Evolutionary conservation across 37 sponge, comb jelly and placozoan genomes (phyloP).

Genomic region (Petrosia ficiformis): DNA sequence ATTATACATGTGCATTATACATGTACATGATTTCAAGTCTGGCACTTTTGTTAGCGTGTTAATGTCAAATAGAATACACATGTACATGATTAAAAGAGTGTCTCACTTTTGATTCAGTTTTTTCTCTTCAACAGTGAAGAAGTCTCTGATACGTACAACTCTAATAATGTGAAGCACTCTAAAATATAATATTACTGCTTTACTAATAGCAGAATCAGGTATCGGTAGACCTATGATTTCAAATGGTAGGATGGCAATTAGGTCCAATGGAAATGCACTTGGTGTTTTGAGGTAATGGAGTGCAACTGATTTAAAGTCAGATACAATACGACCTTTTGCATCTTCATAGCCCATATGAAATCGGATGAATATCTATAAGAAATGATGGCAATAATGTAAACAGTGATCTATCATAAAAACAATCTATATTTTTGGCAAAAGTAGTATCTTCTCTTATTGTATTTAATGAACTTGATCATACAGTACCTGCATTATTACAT

Average conservation of each 20-base stretch:
- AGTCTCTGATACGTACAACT: slow-evolving; percentile 33
- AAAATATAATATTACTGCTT: slow-evolving; percentile 43
- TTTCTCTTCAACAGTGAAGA: slow-evolving; percentile 57
- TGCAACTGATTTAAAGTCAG: slow-evolving; percentile 43
- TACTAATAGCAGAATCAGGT: slow-evolving; percentile 17
- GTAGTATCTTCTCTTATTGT: no score
- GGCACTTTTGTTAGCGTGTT: no score
- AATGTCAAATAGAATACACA: no score
- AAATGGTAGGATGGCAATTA: slow-evolving; percentile 41
- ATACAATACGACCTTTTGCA: slow-evolving; percentile 13
- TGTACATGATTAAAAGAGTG: no score
- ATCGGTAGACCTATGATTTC: slow-evolving; percentile 52
- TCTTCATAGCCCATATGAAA: slow-evolving; percentile 69
- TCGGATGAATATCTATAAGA: slow-evolving; percentile 53
- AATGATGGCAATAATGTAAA: background rate
- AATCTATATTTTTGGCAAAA: no score
- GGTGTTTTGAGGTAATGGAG: slow-evolving; percentile 59
- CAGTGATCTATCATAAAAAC: background rate
- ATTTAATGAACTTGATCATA: no score
- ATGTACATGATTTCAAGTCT: no score
- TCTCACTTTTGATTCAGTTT: slow-evolving; percentile 63
- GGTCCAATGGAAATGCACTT: slow-evolving; percentile 51
- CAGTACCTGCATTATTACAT: no score
- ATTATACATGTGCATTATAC: no score
- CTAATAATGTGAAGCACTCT: slow-evolving; percentile 47